Percentiles rank a stretch among this genome's conserved stretches.
Evolutionary conservation across 2,113 vertebrate genomes (phyloP).

Genomic region (Dromaius novaehollandiae): DNA sequence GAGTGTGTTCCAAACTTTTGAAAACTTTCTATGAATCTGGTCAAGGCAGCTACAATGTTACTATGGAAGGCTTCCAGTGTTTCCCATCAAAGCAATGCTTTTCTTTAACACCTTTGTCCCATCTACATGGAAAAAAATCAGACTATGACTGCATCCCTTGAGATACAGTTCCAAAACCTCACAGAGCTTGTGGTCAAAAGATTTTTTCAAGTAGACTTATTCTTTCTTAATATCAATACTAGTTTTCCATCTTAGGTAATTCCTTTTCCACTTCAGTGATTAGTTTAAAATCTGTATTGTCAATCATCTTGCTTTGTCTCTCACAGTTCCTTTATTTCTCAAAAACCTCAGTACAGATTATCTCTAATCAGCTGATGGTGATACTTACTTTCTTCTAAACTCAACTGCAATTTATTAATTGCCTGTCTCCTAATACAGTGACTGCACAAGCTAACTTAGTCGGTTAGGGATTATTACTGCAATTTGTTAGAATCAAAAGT

Average conservation of each 20-base stretch:
- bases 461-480: not conserved
- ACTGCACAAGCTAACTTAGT: not conserved
- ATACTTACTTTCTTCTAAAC: not conserved
- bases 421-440: not conserved
- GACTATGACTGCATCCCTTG: not conserved
- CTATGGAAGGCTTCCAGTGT: not conserved
- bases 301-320: not conserved
- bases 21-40: not conserved
- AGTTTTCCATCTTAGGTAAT: not conserved
- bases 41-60: not conserved
- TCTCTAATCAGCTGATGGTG: not conserved
- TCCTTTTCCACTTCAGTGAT: not conserved
- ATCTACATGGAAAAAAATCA: not conserved
- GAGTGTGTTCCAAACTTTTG: not conserved
- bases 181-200: not conserved
- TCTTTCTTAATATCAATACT: not conserved
- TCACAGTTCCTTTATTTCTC: not conserved
- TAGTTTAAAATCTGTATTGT: not conserved
- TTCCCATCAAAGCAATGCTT: not conserved
- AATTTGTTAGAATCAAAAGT: not conserved
- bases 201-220: not conserved
- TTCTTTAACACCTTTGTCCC: not conserved
- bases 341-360: not conserved
- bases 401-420: not conserved
- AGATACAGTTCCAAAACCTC: not conserved